Evolutionary conservation across 92 coral and sea anemone species (phyloP).

Genomic region (Metridium senile): DNA sequence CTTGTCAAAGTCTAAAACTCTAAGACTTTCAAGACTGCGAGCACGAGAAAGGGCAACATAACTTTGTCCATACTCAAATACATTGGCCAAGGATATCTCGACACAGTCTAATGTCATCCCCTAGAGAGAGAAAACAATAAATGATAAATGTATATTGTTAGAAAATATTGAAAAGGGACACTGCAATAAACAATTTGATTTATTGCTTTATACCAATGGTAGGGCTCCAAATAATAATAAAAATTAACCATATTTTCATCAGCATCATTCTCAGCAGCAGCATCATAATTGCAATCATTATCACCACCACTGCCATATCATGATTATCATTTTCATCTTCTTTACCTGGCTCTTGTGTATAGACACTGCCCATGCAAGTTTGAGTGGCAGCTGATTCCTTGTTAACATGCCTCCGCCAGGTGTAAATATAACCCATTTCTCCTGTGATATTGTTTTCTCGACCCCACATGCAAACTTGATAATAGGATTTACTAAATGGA

Average conservation of each 20-base stretch:
- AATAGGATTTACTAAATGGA: slow-evolving; percentile 71
- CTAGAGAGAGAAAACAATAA: slow-evolving; percentile 30
- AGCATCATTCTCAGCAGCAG: too few species aligned
- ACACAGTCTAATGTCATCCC: slow-evolving; percentile 99
- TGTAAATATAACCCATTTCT: slow-evolving; percentile 84
- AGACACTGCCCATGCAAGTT: slow-evolving; percentile 99
- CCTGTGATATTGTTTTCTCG: slow-evolving; percentile 76
- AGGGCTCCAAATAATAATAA: too few species aligned
- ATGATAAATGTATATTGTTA: not conserved
- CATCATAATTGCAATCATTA: too few species aligned
- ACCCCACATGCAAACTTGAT: slow-evolving; percentile 89
- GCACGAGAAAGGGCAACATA: slow-evolving; percentile 97
- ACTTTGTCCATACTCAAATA: slow-evolving; percentile 96
- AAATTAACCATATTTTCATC: too few species aligned
- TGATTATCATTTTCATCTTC: too few species aligned
- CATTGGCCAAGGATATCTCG: slow-evolving; percentile 91
- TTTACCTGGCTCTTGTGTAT: slow-evolving; percentile 98
- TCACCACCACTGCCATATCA: too few species aligned
- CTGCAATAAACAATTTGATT: too few species aligned
- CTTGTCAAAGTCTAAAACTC: slow-evolving; percentile 89
- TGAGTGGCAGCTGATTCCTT: slow-evolving; percentile 86
- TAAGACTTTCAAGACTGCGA: slow-evolving; percentile 84
- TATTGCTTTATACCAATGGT: too few species aligned
- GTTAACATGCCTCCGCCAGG: slow-evolving; percentile 81
- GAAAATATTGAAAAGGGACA: too few species aligned